phyloP scores from a whole-genome alignment of 2,797 vertebrate genomes.

The Pampus argenteus region DNA sequence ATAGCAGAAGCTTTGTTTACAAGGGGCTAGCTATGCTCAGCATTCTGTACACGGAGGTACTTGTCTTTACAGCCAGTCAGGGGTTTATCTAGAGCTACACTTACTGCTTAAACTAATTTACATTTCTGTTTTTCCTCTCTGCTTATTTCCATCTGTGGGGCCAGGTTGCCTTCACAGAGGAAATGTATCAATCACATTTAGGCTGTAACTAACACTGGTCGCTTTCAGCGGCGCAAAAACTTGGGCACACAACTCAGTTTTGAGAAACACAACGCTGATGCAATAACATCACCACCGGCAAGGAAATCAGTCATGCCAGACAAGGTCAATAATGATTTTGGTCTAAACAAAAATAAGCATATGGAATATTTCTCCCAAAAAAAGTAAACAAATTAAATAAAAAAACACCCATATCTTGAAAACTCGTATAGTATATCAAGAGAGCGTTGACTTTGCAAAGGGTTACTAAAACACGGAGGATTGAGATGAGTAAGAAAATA shows the following conservation, averaged over 20 bases:
- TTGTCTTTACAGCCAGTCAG: constrained; percentile 81
- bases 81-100: constrained; percentile 85
- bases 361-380: neutral
- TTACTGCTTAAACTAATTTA: constrained; percentile 83
- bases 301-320: constrained; percentile 8
- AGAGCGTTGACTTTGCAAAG: constrained; percentile 1
- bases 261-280: constrained; percentile 36
- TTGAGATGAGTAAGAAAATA: neutral
- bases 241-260: constrained; percentile 8
- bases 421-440: constrained; percentile 12
- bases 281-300: constrained; percentile 29
- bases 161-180: constrained; percentile 51
- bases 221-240: constrained; percentile 48
- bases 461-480: neutral
- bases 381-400: constrained; percentile 8
- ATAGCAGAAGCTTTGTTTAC: constrained; percentile 86
- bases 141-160: constrained; percentile 81
- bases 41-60: constrained; percentile 81
- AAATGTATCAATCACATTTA: constrained; percentile 78
- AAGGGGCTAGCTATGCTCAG: constrained; percentile 77
- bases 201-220: constrained; percentile 63
- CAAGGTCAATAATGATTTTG: constrained; percentile 13
- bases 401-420: constrained; percentile 27
- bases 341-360: constrained; percentile 9
- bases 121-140: constrained; percentile 82